Evolutionary conservation across 2,797 vertebrate species (phyloP).

Genomic region (Vireo griseus): DNA sequence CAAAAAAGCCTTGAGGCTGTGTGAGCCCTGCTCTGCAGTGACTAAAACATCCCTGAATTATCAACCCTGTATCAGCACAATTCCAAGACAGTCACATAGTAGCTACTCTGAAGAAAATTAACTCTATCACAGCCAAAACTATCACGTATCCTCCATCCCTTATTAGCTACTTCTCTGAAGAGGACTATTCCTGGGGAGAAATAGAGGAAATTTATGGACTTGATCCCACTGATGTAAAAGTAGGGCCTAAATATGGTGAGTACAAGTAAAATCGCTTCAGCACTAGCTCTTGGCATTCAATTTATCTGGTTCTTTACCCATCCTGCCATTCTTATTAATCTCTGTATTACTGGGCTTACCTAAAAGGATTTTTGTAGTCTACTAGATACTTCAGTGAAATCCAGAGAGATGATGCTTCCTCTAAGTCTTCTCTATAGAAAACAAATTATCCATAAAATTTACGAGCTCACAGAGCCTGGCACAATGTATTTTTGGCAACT

Average conservation of each 20-base stretch:
- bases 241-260: not conserved
- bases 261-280: not conserved
- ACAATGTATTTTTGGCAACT: not conserved
- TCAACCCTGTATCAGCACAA: not conserved
- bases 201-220: not conserved
- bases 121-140: not conserved
- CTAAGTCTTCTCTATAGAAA: not conserved
- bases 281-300: not conserved
- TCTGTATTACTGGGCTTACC: not conserved
- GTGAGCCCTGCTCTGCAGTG: not conserved
- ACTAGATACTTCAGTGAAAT: not conserved
- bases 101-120: not conserved
- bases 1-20: not conserved
- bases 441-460: not conserved
- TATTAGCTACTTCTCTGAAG: not conserved
- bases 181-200: not conserved
- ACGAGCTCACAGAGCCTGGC: not conserved
- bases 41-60: not conserved
- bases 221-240: not conserved
- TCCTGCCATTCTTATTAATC: not conserved
- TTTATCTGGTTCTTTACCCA: not conserved
- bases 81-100: not conserved
- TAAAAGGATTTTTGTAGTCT: not conserved
- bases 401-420: not conserved
- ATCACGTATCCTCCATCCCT: rapidly evolving